Evolutionary conservation across 92 coral and sea anemone species (phyloP), one percentile per base, ranked within the genome.

Genomic region (Micromussa lordhowensis): DNA sequence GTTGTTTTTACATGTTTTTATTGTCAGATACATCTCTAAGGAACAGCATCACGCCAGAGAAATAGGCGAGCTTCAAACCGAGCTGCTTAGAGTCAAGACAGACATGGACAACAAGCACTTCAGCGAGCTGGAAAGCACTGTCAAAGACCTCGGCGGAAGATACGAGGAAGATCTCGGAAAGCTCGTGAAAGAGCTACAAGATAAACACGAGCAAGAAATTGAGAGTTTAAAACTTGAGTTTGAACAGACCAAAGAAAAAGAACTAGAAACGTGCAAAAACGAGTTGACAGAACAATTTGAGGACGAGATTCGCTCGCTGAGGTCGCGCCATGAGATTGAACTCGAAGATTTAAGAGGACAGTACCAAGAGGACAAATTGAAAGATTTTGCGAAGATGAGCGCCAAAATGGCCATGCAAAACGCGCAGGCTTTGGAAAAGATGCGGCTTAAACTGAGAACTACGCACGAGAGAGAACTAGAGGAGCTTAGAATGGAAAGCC

Each of bases 401-500:
- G 88, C 94, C 44, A 89, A 88, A 81, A 79, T 94, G 93, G 95
- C 96, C 13, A 35, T 94, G 91, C 93, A 93, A 84, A 90, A 82
- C 75, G 98, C 94, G 0, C 96, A 95, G 87, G 90, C 94, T 22
- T 82, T 95, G 63, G 98, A 95, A 77, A 90, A 40, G 78, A 83
- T 93, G 80, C 94, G 98, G 70, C 80, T 69, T 18, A 77, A 91
- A 51, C 89, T 95, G 19, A 85, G 75, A 75, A 84, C 86, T 8
- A 91, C 93, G 22, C 98, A 94, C 82, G 99, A 96, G 81, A 80
- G 88, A 66, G 98, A 96, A 81, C 88, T 98, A 90, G 96, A 93
- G 44, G 95, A 91, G 48, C 83, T 93, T 40, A 91, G 96, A 68
- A 93, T 91, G 83, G 99, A 98, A 87, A 92, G 96, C 78, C 99